Evolutionary conservation across 2,113 vertebrate species (phyloP), one percentile per base, ranked within the genome.

Genomic region (Fulmarus glacialis): DNA sequence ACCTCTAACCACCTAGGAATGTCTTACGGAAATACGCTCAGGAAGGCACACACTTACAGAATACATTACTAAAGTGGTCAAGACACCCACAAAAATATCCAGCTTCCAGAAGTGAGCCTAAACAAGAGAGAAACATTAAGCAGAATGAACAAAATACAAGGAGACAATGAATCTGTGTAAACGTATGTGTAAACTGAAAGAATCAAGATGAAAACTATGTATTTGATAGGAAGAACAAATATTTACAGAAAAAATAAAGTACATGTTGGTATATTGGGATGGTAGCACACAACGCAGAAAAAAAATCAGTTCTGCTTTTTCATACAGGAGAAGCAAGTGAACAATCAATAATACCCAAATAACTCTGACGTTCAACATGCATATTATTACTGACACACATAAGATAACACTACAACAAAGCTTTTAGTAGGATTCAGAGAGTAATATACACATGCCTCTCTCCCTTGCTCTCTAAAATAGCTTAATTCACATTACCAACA

Each of bases 181-280:
- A 30, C 0, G 0, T 8, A 42, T 2, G 3, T 2, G 3, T 11
- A 11, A 82, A 34, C 9, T 20, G 36, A 60, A 92, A 63, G 17
- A 82, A 53, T 29, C 16, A 48, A 75, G 43, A 55, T 6, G 4
- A 66, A 88, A 85, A 53, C 36, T 12, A n/a, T 14, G 16, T 23
- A 34, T 68, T 32, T 70, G 22, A 47, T 66, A 8, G 36, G 34
- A 68, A 72, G 63, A 85, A 60, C 12, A 84, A 72, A 38, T 70
- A 79, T 64, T 42, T 47, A 47, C 0, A 3, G 62, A 38, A 93
- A 58, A 89, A 75, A 58, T 18, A 4, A 50, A 59, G 27, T 60
- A 42, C 2, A 4, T 8, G 3, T 20, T 62, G 24, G 10, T n/a
- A 4, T 40, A 53, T 32, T 34, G n/a, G 38, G 11, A 75, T 43